Evolutionary conservation across 37 sponge, comb jelly and placozoan genomes (phyloP).

Genomic region (Oopsacas minuta): DNA sequence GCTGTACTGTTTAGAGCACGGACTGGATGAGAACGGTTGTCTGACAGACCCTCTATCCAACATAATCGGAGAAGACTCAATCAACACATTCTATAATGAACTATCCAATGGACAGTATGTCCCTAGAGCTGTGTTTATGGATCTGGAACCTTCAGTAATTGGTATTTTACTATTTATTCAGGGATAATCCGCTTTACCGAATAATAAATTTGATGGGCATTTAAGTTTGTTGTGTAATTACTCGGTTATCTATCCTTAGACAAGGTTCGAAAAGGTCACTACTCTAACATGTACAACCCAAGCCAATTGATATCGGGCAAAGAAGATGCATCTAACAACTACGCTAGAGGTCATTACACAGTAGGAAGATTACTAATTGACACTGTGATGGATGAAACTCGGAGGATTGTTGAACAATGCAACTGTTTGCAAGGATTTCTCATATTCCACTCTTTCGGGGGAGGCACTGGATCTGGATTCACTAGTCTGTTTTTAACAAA

Average conservation of each 20-base stretch:
- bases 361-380: slow-evolving; percentile 19
- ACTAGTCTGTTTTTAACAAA: slow-evolving; percentile 29
- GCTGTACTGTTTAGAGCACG: slow-evolving; percentile 38
- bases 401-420: slow-evolving; percentile 33
- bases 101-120: slow-evolving; percentile 23
- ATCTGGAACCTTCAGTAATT: slow-evolving; percentile 30
- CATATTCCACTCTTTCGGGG: slow-evolving; percentile 46
- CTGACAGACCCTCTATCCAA: not conserved
- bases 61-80: slow-evolving; percentile 21
- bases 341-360: slow-evolving; percentile 31
- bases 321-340: slow-evolving; percentile 36
- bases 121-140: slow-evolving; percentile 27
- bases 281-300: slow-evolving; percentile 25
- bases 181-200: not conserved
- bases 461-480: slow-evolving; percentile 47
- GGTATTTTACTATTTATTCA: slow-evolving; percentile 1
- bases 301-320: slow-evolving; percentile 28
- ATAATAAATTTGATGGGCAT: not conserved
- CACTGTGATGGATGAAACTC: slow-evolving; percentile 18
- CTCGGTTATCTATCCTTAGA: slow-evolving; percentile 6
- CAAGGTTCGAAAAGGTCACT: slow-evolving; percentile 22
- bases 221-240: no score
- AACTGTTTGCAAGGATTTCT: slow-evolving; percentile 38
- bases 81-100: slow-evolving; percentile 32
- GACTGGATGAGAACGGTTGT: not conserved